phyloP scores from a whole-genome alignment of 2,113 vertebrate species.

The human (Homo sapiens) region GRCh38 chr12:58438001-58438500 shows the following conservation, averaged over 20 bases:
- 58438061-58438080: neutral
- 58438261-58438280: neutral
- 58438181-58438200: neutral
- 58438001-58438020: conserved; percentile 30
- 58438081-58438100: neutral
- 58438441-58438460: neutral
- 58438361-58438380: neutral
- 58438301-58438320: neutral
- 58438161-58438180: neutral
- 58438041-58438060: neutral
- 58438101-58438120: neutral
- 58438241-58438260: neutral
- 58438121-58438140: conserved; percentile 21
- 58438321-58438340: neutral
- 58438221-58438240: neutral
- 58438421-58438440: neutral
- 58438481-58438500: neutral
- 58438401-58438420: neutral
- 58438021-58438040: neutral
- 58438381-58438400: neutral
- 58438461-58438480: neutral
- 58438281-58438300: neutral
- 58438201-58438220: neutral
- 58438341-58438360: neutral
- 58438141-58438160: neutral